Evolutionary conservation across 2,888 invertebrate genomes (phyloP).

Genomic region (Phyllotreta striolata): DNA sequence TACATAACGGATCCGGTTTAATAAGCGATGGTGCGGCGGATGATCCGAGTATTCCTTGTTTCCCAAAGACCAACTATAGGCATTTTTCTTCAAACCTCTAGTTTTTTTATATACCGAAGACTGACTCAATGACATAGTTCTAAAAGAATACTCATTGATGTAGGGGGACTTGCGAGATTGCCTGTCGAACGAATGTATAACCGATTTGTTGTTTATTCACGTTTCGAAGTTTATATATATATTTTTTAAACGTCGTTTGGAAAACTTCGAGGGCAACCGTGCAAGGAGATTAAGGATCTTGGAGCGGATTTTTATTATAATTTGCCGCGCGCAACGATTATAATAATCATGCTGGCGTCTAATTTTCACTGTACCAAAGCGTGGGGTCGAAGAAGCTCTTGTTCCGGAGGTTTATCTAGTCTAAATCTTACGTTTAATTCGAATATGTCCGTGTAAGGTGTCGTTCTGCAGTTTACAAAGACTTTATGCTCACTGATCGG

Average conservation of each 20-base stretch:
- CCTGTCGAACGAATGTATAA: constrained; percentile 17
- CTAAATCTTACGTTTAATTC: constrained; percentile 24
- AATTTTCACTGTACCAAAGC: constrained; percentile 29
- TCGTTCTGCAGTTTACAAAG: constrained; percentile 19
- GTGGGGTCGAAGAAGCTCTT: constrained; percentile 13
- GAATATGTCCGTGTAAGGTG: constrained; percentile 17
- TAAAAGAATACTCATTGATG: constrained; percentile 31
- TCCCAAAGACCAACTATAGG: constrained; percentile 29
- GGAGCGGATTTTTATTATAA: constrained; percentile 31
- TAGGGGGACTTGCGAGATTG: constrained; percentile 24
- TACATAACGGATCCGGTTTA: constrained; percentile 84
- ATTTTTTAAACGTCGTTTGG: constrained; percentile 22
- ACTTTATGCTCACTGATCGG: constrained; percentile 16
- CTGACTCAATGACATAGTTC: constrained; percentile 34
- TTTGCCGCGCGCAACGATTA: constrained; percentile 16
- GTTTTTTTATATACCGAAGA: constrained; percentile 30
- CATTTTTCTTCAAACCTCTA: constrained; percentile 34
- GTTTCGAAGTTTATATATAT: constrained; percentile 30
- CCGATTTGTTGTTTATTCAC: constrained; percentile 25
- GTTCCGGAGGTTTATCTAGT: constrained; percentile 18
- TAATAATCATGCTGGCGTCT: constrained; percentile 28
- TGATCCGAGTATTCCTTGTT: constrained; percentile 27
- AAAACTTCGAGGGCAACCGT: constrained; percentile 12
- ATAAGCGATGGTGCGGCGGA: constrained; percentile 43
- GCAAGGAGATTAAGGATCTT: constrained; percentile 28